These are phyloP conservation scores for Picus viridis DNA, from an alignment of 2,797 vertebrate genomes.

Conservation along the genomic window DNA sequence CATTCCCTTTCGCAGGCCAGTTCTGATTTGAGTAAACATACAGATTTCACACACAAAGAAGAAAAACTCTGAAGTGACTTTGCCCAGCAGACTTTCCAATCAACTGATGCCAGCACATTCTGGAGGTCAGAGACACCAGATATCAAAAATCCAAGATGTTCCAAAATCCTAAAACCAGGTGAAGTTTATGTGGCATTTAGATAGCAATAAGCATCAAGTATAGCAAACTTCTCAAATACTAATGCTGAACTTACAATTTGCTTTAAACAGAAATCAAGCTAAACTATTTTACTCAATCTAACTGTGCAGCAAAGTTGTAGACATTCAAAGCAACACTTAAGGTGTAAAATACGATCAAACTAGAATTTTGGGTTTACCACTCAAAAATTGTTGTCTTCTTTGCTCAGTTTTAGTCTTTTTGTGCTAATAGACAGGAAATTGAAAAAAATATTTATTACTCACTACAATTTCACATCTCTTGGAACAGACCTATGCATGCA, in stretches of 20 bases:
- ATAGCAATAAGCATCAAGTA: neutral
- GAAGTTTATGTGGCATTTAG: neutral
- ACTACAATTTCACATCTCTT: neutral
- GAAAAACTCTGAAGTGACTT: neutral
- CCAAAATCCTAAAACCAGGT: neutral
- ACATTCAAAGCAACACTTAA: neutral
- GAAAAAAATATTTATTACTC: neutral
- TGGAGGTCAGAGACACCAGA: neutral
- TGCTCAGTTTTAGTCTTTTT: neutral
- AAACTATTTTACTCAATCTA: neutral
- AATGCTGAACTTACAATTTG: neutral
- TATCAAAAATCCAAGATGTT: neutral
- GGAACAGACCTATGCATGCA: neutral
- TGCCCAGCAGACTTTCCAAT: neutral
- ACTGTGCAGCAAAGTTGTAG: neutral
- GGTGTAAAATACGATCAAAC: neutral
- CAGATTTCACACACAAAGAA: neutral
- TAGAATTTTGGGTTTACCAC: neutral
- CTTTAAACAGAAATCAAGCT: neutral
- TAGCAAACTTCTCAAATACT: neutral
- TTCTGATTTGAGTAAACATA: neutral
- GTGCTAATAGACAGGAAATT: neutral
- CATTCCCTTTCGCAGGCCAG: rapidly evolving
- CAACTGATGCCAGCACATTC: neutral
- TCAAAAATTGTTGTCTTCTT: neutral